Percentiles rank a stretch among this genome's conserved stretches.
Conservation (phyloP, 1,140 invertebrate genomes). For the Anastatus disparis region DNA sequence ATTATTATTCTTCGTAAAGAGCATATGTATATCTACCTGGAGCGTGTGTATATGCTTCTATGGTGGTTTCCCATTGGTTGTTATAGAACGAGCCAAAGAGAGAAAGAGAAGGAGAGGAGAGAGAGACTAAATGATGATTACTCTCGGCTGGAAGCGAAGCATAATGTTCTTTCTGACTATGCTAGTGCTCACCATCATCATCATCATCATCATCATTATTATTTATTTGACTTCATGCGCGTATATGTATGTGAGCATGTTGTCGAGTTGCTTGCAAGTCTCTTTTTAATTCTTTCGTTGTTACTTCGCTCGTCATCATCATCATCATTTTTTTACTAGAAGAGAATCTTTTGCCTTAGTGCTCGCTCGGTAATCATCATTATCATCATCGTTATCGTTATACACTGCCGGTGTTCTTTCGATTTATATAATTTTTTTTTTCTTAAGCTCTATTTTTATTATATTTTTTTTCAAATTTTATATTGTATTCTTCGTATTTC, state of each 20-base stretch:
- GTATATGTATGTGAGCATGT: not conserved
- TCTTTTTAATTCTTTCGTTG: slow-evolving; percentile 35
- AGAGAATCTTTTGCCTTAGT: slow-evolving; percentile 19
- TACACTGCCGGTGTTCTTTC: slow-evolving; percentile 2
- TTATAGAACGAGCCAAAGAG: too few relatives aligned
- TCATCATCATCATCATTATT: slow-evolving; percentile 47
- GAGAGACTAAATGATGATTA: slow-evolving; percentile 54
- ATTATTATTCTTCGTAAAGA: not conserved
- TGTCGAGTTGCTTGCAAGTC: not conserved
- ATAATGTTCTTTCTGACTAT: slow-evolving; percentile 34
- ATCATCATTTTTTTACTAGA: slow-evolving; percentile 43
- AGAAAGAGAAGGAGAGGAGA: not conserved
- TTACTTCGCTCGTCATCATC: slow-evolving; percentile 42
- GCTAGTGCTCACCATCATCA: slow-evolving; percentile 26
- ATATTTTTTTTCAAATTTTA: not conserved
- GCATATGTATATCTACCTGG: not conserved
- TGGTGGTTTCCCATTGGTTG: slow-evolving; percentile 49
- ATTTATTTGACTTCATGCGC: not conserved
- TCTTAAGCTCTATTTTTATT: too few relatives aligned
- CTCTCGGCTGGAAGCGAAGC: slow-evolving; percentile 41
- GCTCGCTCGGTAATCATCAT: slow-evolving; percentile 32
- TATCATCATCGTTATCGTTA: slow-evolving; percentile 39
- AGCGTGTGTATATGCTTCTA: too few relatives aligned
- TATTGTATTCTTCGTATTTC: not conserved
- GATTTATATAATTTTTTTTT: too few relatives aligned